phyloP scores from a whole-genome alignment of 2,888 invertebrate genomes.

The Troides helena region DNA sequence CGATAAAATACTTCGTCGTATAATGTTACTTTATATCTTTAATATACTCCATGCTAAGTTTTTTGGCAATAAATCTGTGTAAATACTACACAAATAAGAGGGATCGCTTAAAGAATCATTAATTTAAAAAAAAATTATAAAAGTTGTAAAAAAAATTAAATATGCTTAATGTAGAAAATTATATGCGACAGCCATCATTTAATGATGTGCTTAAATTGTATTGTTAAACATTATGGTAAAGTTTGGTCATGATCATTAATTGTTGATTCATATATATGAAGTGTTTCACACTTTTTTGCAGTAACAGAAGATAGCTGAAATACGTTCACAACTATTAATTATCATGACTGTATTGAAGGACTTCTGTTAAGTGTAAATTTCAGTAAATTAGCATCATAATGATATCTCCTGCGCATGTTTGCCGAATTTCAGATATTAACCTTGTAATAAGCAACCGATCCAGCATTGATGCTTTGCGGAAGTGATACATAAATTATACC shows the following conservation, averaged over 20 bases:
- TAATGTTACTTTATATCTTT: neutral
- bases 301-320: too few relatives aligned
- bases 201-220: constrained; percentile 27
- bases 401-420: neutral
- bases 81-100: constrained; percentile 12
- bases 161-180: constrained; percentile 27
- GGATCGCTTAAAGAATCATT: constrained; percentile 5
- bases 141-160: constrained; percentile 21
- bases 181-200: constrained; percentile 22
- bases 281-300: constrained; percentile 31
- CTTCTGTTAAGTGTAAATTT: neutral
- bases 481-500: neutral
- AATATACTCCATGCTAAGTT: neutral
- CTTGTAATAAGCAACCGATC: neutral
- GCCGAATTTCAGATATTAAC: neutral
- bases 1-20: too few relatives aligned
- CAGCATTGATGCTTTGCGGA: neutral
- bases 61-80: constrained; percentile 2
- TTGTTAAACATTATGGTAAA: constrained; percentile 18
- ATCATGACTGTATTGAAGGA: neutral
- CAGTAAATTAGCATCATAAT: neutral
- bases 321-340: constrained; percentile 27
- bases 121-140: constrained; percentile 12
- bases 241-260: constrained; percentile 29
- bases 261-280: constrained; percentile 1